These are phyloP conservation scores for Protonibea diacanthus DNA, from an alignment of 2,797 vertebrate species.

Conservation along the genomic window DNA sequence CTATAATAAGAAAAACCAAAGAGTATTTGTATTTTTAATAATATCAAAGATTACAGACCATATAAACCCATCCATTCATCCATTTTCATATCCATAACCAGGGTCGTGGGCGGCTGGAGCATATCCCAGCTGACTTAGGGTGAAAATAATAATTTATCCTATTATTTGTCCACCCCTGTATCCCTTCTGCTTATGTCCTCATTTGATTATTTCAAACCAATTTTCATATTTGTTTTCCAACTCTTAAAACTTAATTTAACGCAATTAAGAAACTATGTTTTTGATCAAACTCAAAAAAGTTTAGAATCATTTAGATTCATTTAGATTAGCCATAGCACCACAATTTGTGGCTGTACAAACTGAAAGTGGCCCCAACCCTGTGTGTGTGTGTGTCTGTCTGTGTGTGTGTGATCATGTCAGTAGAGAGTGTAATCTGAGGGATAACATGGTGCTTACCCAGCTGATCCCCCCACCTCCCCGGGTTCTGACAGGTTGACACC, in stretches of 20 bases:
- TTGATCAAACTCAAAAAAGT: neutral
- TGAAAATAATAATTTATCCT: neutral
- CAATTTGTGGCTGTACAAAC: neutral
- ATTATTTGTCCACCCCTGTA: neutral
- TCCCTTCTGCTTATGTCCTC: neutral
- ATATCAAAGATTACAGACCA: neutral
- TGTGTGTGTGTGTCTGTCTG: constrained; percentile 17
- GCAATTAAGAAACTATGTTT: neutral
- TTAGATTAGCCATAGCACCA: neutral
- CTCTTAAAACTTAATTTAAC: neutral
- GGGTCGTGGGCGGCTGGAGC: too few relatives aligned
- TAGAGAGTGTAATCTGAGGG: constrained; percentile 88
- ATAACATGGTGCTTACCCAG: constrained; percentile 90
- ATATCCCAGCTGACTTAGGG: too few relatives aligned
- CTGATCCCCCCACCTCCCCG: constrained; percentile 83
- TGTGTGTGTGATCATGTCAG: constrained; percentile 66
- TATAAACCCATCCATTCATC: too few relatives aligned
- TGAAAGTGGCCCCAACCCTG: constrained; percentile 12
- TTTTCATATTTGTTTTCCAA: neutral
- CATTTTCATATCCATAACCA: too few relatives aligned
- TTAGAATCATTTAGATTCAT: neutral
- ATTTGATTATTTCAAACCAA: neutral
- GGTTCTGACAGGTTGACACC: constrained; percentile 87
- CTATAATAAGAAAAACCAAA: too few relatives aligned
- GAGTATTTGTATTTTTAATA: neutral